Conservation (phyloP, 1,140 invertebrate species). For the Vanessa tameamea region DNA sequence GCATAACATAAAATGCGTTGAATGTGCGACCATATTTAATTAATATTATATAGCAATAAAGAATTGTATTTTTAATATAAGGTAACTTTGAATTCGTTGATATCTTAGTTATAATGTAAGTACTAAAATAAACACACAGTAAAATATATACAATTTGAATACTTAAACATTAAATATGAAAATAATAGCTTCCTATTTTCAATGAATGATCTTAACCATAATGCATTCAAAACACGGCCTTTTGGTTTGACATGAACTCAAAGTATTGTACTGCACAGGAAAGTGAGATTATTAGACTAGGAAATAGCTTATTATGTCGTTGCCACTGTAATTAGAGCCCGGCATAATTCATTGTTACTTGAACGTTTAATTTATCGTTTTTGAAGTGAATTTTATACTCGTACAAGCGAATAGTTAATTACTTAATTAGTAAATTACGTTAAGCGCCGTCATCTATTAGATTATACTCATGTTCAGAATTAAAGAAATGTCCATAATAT, state of each 20-base stretch:
- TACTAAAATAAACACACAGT: too few species aligned
- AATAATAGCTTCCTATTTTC: background rate
- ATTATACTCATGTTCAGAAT: too few species aligned
- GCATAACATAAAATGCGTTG: too few species aligned
- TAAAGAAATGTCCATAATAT: too few species aligned
- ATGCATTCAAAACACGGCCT: background rate
- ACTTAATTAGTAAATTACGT: too few species aligned
- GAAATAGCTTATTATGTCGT: background rate
- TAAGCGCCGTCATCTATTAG: too few species aligned
- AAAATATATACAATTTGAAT: background rate
- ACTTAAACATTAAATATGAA: background rate
- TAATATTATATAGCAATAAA: too few species aligned
- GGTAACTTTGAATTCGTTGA: too few species aligned
- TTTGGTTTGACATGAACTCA: background rate
- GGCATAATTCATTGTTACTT: background rate
- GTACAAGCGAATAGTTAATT: too few species aligned
- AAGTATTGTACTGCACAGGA: background rate
- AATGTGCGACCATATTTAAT: too few species aligned
- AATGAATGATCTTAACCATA: background rate
- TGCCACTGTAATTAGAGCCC: background rate
- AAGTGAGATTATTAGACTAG: conserved; percentile 3
- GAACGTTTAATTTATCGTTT: background rate
- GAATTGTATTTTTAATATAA: too few species aligned
- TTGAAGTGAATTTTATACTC: background rate
- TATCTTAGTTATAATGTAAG: too few species aligned